phyloP scores from a whole-genome alignment of 2,113 vertebrate species.

The Perca flavescens region DNA sequence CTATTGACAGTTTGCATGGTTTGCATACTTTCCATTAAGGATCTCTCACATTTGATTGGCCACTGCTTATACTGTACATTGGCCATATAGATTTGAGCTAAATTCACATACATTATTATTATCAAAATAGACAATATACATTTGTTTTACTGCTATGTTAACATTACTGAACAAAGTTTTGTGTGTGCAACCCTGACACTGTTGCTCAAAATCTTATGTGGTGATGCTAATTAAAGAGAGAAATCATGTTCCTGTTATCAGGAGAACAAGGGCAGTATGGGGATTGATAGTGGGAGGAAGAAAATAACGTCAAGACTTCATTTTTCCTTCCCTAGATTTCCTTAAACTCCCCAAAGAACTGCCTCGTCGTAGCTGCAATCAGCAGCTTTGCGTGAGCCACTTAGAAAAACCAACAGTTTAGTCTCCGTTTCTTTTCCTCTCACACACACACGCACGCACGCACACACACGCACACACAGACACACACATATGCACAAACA shows the following conservation, averaged over 20 bases:
- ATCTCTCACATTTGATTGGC: background rate
- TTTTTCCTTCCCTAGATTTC: constrained; percentile 3
- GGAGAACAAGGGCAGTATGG: background rate
- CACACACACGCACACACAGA: too few species aligned
- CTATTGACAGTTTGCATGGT: constrained; percentile 19
- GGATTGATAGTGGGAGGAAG: constrained; percentile 11
- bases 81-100: background rate
- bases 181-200: constrained; percentile 26
- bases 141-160: background rate
- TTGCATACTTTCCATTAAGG: constrained; percentile 22
- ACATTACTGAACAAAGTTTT: background rate
- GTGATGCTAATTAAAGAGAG: constrained; percentile 51
- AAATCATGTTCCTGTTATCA: constrained; percentile 30
- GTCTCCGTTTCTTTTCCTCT: background rate
- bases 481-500: too few species aligned
- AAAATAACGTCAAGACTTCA: constrained; percentile 55
- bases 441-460: background rate
- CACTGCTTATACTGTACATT: background rate
- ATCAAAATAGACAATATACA: too few species aligned
- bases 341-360: constrained; percentile 40
- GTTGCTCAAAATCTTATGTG: constrained; percentile 19
- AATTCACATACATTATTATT: too few species aligned
- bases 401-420: constrained; percentile 63
- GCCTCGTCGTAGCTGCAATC: constrained; percentile 35
- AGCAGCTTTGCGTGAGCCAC: constrained; percentile 30